Evolutionary conservation across 2,113 vertebrate genomes (phyloP).

Genomic region (Alligator mississippiensis): DNA sequence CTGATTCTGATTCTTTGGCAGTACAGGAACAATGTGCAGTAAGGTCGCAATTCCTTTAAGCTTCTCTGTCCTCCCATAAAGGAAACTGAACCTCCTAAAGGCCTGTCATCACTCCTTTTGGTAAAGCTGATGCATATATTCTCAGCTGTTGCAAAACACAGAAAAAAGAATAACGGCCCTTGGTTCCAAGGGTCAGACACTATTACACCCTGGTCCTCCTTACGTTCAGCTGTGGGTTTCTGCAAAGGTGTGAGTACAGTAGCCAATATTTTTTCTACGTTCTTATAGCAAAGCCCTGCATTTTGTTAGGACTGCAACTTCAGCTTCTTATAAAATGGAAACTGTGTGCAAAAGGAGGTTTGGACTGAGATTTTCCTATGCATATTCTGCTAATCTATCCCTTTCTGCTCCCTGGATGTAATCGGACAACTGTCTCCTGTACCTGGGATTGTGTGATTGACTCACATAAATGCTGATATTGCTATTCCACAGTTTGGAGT

Average conservation of each 20-base stretch:
- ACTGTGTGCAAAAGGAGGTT: not conserved
- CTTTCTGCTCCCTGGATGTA: not conserved
- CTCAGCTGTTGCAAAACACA: not conserved
- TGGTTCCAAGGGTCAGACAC: not conserved
- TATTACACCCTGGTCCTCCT: not conserved
- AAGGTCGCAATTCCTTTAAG: not conserved
- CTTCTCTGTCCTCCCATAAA: not conserved
- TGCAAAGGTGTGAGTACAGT: not conserved
- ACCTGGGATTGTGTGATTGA: not conserved
- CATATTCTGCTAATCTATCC: not conserved
- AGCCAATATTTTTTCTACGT: not conserved
- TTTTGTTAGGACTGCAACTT: not conserved
- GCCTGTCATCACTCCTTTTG: not conserved
- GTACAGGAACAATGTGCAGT: not conserved
- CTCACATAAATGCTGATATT: not conserved
- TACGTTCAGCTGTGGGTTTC: not conserved
- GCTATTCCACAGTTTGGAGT: not conserved
- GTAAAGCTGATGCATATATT: not conserved
- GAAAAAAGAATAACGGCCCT: no score
- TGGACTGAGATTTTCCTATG: not conserved
- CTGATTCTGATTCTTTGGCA: not conserved
- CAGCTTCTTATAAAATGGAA: not conserved
- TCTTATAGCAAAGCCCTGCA: not conserved
- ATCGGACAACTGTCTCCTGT: not conserved
- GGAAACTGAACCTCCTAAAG: not conserved